A percentile compares a stretch with the other conserved stretches of the same genome.
These are phyloP conservation scores for Peromyscus polionotus DNA, from an alignment of 2,113 vertebrate genomes.

Conservation along the genomic window DNA sequence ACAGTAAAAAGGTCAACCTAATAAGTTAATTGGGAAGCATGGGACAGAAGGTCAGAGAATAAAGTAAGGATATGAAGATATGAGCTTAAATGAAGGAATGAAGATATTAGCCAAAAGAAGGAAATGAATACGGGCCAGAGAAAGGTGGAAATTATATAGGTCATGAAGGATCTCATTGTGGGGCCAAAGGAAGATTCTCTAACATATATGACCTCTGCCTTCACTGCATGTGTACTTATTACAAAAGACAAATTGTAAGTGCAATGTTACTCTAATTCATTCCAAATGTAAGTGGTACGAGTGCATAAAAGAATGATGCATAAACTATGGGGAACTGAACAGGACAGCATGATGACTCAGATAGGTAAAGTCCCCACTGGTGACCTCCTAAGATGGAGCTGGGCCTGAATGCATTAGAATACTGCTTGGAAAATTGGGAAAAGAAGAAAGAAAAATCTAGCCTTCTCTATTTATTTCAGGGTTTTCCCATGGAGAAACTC, in stretches of 20 bases:
- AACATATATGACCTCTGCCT: neutral
- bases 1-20: neutral
- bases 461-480: constrained; percentile 24
- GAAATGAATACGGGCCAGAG: neutral
- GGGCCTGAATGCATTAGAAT: neutral
- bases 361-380: constrained; percentile 36
- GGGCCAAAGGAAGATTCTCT: neutral
- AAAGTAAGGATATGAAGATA: neutral
- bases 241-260: neutral
- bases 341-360: neutral
- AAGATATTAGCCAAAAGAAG: neutral
- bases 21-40: neutral
- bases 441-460: neutral
- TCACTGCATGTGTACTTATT: neutral
- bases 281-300: neutral
- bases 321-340: neutral
- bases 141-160: neutral
- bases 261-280: neutral
- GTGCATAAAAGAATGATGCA: neutral
- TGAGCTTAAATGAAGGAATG: neutral
- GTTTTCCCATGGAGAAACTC: neutral
- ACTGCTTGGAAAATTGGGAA: neutral
- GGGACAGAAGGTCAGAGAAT: neutral
- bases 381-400: constrained; percentile 48
- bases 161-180: neutral